Evolutionary conservation across 2,888 invertebrate species (phyloP), one percentile per base, ranked within the genome.

Genomic region (Caenorhabditis sulstoni): DNA sequence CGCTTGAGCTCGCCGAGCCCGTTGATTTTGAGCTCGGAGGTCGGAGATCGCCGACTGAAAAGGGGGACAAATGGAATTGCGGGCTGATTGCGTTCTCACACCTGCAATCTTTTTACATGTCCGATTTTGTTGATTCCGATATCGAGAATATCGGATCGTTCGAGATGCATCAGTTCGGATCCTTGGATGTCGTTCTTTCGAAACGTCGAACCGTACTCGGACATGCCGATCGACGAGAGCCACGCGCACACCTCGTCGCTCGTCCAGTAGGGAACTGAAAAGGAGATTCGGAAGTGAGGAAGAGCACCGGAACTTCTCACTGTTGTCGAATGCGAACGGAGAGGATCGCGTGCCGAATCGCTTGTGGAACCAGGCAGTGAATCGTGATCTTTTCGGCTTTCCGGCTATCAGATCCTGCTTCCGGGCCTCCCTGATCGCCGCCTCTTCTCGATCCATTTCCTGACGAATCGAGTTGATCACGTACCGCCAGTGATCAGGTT

Each of bases 81-180:
- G n/a, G n/a, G n/a, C n/a, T n/a, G n/a, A n/a, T n/a, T n/a, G n/a
- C n/a, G n/a, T n/a, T n/a, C n/a, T n/a, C n/a, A n/a, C n/a, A 86
- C 86, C 82, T 96, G 93, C 85, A 98, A 95, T 89, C 97, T 93
- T 92, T 97, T 97, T 37, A 97, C 94, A 91, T 97, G 97, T 0
- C 97, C 97, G 61, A 97, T 95, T 92, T 97, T 97, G 11, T 94
- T 94, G 65, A 97, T 94, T 9, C 97, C 97, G 53, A 97, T 93
- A 84, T 97, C 97, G 90, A 92, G 92, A 49, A 92, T 89, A 85
- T 92, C 92, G 57, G 96, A 92, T 62, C 96, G 92, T 2, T 96
- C 96, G 71, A 98, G 92, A 61, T 83, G 81, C 45, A 81, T 76
- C 71, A 84, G 65, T 62, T 85, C 85, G 4, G 73, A 66, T 20